A percentile compares a stretch with the other conserved stretches of the same genome.
Conservation (phyloP, 2,888 invertebrate genomes). For the Nomada ruficornis region DNA sequence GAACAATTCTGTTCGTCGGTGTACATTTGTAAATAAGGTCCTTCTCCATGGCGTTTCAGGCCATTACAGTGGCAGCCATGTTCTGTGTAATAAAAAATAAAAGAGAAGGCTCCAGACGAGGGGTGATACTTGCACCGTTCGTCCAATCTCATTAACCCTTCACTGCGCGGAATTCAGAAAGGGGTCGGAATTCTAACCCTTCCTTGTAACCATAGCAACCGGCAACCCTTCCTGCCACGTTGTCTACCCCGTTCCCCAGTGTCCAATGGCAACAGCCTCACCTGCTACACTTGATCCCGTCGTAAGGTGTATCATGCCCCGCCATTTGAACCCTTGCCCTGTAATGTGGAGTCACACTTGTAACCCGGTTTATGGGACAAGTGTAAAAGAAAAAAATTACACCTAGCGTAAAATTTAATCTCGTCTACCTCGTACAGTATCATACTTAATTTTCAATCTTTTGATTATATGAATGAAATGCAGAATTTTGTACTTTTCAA, state of each 20-base stretch:
- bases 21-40: constrained; percentile 13
- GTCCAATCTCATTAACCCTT: constrained; percentile 81
- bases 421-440: not conserved
- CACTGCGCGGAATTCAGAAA: constrained; percentile 71
- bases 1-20: not conserved
- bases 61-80: constrained; percentile 52
- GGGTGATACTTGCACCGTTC: constrained; percentile 54
- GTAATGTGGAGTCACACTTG: not conserved
- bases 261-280: constrained; percentile 70
- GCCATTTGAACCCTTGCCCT: constrained; percentile 33
- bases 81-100: constrained; percentile 58
- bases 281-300: constrained; percentile 63
- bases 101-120: constrained; percentile 13
- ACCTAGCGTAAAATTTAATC: not conserved
- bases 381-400: not conserved
- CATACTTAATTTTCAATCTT: too few species aligned
- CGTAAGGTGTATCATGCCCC: constrained; percentile 53
- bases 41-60: constrained; percentile 6
- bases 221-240: constrained; percentile 68
- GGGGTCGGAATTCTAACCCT: constrained; percentile 76
- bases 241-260: constrained; percentile 52
- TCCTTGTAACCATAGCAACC: constrained; percentile 75
- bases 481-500: too few species aligned
- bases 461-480: too few species aligned
- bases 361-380: not conserved